Percentiles rank a stretch among this genome's conserved stretches.
Conservation (phyloP, 2,113 vertebrate species). For the Hemiscyllium ocellatum region DNA sequence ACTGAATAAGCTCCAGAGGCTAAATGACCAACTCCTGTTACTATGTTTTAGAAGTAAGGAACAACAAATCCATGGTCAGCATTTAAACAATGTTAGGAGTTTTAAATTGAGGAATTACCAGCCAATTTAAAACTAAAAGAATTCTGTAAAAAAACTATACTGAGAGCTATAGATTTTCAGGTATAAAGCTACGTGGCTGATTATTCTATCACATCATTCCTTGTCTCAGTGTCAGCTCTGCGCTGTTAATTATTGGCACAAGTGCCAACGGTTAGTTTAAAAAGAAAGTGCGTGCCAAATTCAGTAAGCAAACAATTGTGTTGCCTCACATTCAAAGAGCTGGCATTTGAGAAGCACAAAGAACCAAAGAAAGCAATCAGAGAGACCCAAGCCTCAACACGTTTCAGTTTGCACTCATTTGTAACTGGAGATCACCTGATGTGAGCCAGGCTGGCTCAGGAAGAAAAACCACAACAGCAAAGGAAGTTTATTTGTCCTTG, state of each 20-base stretch:
- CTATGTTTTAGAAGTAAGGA: not conserved
- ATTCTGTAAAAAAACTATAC: not conserved
- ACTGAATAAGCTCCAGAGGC: not conserved
- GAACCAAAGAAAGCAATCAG: not conserved
- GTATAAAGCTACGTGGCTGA: not conserved
- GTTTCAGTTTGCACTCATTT: not conserved
- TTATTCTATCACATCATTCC: not conserved
- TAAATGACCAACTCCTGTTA: not conserved
- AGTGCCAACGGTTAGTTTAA: not conserved
- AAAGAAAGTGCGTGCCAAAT: not conserved
- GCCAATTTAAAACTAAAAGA: not conserved
- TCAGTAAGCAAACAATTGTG: not conserved
- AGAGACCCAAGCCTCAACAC: not conserved
- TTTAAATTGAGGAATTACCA: not conserved
- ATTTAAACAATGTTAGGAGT: not conserved
- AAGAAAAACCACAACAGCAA: not conserved
- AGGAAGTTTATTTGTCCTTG: not conserved
- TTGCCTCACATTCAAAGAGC: not conserved
- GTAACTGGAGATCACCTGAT: not conserved
- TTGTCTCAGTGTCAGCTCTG: not conserved
- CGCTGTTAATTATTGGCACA: not conserved
- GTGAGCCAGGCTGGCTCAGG: not conserved
- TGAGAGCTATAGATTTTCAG: not conserved
- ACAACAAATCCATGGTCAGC: not conserved
- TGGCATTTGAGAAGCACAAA: not conserved